Percentiles rank a stretch among this genome's conserved stretches.
These are phyloP conservation scores for Thaumatotibia leucotreta DNA, from an alignment of 1,140 invertebrate genomes.

Conservation along the genomic window DNA sequence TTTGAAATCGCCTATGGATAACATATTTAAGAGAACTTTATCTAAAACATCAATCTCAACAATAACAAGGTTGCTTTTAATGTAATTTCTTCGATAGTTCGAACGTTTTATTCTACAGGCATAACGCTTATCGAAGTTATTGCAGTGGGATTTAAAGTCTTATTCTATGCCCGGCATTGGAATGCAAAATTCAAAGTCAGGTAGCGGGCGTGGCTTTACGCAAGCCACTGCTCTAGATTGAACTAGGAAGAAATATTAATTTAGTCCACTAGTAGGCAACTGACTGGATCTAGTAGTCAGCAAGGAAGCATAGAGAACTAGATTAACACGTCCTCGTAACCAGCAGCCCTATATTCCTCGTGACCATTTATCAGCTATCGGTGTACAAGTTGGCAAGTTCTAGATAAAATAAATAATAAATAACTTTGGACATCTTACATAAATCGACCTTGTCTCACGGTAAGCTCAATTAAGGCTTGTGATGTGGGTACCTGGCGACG, in stretches of 20 bases:
- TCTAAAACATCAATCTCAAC: background rate
- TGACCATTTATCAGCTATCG: background rate
- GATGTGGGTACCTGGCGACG: too few species aligned
- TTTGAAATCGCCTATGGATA: too few species aligned
- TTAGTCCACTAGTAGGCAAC: background rate
- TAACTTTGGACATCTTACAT: too few species aligned
- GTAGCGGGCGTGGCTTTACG: constrained; percentile 8
- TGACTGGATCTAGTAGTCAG: background rate
- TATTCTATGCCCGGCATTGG: background rate
- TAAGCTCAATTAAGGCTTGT: too few species aligned
- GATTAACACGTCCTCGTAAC: background rate
- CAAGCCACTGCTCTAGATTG: background rate
- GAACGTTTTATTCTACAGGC: background rate
- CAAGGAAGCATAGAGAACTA: background rate
- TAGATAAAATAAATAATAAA: too few species aligned
- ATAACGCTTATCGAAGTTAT: background rate
- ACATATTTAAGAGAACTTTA: background rate
- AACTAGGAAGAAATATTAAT: constrained; percentile 10
- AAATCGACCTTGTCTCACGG: too few species aligned
- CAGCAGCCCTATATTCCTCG: background rate
- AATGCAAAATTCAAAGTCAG: constrained; percentile 2
- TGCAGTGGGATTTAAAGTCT: background rate
- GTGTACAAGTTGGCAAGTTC: too few species aligned
- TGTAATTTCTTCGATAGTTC: background rate
- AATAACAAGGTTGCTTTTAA: background rate